Base-by-base conservation (phyloP, 2,797 vertebrate species). In the Halcyon badia region DNA sequence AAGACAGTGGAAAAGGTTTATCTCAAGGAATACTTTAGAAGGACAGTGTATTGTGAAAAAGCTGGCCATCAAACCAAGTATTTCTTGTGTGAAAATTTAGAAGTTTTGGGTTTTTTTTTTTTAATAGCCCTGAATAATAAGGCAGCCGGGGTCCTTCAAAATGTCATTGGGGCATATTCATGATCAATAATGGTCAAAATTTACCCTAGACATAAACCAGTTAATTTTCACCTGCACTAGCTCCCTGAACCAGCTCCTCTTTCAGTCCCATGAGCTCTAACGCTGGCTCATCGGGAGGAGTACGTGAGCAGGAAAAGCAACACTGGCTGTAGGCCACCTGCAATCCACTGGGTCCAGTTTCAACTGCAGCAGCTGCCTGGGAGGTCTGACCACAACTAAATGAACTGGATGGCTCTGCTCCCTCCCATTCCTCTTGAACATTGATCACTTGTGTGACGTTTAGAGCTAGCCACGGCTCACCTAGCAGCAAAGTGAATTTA, bases 381-480 rank as follows among this genome's bases (percentile, higher is more conserved):
- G 68, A 68, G 72, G 16, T 80, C 28, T 68, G 57, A 57, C 28
- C 52, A 1, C 66, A 8, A 11, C 54, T 33, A 5, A 81, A 18
- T 10, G 3, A 60, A 60, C 30, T 15, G 57, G n/a, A 14, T 1
- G 0, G 35, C 31, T 71, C 42, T 46, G 61, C 44, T 90, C 37
- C 73, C 1, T 13, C 33, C 46, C 60, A 44, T 19, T 17, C 71
- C 0, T 8, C 48, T 6, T 0, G 2, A 37, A 62, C 48, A 68
- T 1, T n/a, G 76, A 35, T 48, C 35, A 14, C 61, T 62, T 14
- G 3, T 2, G 26, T 42, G 58, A 33, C n/a, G 3, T 9, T 15
- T 35, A 33, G 21, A 52, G 66, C 24, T n/a, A 57, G 19, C 73
- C 66, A 15, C 57, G 57, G 70, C 35, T 58, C 75, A 35, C 28